Evolutionary conservation across 2,888 invertebrate species (phyloP), one percentile per base, ranked within the genome.

Genomic region (Euphydryas editha): DNA sequence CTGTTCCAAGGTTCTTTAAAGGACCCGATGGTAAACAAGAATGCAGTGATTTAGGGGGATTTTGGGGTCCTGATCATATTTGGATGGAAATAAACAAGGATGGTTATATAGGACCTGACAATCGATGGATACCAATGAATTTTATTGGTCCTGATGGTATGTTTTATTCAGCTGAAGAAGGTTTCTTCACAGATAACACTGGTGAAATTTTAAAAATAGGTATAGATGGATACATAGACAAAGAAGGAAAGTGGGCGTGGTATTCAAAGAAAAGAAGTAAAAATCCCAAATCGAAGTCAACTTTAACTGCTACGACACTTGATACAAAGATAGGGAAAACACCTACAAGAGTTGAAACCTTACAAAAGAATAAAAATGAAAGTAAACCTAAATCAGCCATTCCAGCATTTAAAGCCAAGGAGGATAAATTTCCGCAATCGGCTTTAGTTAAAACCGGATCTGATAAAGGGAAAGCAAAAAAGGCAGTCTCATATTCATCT

Each of bases 31-130:
- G 92, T 5, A 88, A 84, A 72, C 83, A 85, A 62, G 84, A 85
- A 74, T 92, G 92, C 65, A 91, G 88, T 65, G 92, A 92, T 76
- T 80, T 92, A 46, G 92, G 92, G 10, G 92, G 92, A 1, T 92
- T 92, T 72, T 92, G 88, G 88, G 77, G 80, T 54, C 85, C 79
- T n/a, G 76, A 78, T 11, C 81, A 83, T 24, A 64, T 78, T 59
- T 92, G 92, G 92, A 58, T 83, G 68, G 92, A 92, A 72, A 89
- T 92, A 8, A 90, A 87, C 75, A 92, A 87, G 78, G 92, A 92
- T 63, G 92, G 92, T 17, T 92, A 83, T 59, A 85, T 92, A 67
- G 92, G 88, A 2, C 87, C 84, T 0, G 92, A 92, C 73, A 82
- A 84, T 58, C 85, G 92, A 5, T 92, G 92, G 92, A 81, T 87